A percentile compares a stretch with the other conserved stretches of the same genome.
These are phyloP conservation scores for Thryonomys swinderianus DNA, from an alignment of 2,113 vertebrate genomes.

Conservation along the genomic window DNA sequence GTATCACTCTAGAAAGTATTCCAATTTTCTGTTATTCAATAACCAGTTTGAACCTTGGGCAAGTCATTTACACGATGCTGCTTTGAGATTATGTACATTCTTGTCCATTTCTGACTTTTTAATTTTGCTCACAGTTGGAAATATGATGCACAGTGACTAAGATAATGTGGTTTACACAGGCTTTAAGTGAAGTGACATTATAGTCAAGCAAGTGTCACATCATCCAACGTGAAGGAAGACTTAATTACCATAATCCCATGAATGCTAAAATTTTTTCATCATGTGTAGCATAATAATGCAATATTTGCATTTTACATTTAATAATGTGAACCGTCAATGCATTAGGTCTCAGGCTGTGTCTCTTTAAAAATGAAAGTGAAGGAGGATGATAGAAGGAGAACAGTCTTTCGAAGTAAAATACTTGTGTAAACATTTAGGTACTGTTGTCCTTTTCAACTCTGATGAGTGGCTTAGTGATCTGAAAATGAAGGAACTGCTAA, in stretches of 20 bases:
- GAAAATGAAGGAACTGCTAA: not conserved
- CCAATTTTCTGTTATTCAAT: slow-evolving; percentile 83
- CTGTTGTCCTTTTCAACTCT: not conserved
- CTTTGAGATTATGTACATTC: slow-evolving; percentile 87
- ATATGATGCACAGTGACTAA: slow-evolving; percentile 89
- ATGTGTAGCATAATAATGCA: slow-evolving; percentile 90
- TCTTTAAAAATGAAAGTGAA: slow-evolving; percentile 63
- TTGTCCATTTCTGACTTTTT: slow-evolving; percentile 91
- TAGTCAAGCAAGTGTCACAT: slow-evolving; percentile 91
- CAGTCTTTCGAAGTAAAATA: not conserved
- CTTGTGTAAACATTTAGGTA: not conserved
- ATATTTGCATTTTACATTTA: slow-evolving; percentile 83
- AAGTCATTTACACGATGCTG: slow-evolving; percentile 87
- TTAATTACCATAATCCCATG: slow-evolving; percentile 92
- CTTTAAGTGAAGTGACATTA: slow-evolving; percentile 94
- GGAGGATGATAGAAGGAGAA: not conserved
- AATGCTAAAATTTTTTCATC: slow-evolving; percentile 90
- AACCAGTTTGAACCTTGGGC: slow-evolving; percentile 80
- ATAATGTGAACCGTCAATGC: slow-evolving; percentile 79
- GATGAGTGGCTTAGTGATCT: not conserved
- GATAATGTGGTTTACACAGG: slow-evolving; percentile 94
- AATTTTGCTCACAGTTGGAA: slow-evolving; percentile 90
- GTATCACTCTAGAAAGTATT: slow-evolving; percentile 73
- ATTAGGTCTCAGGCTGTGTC: slow-evolving; percentile 61
- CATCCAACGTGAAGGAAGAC: slow-evolving; percentile 90